A percentile compares a stretch with the other conserved stretches of the same genome.
Evolutionary conservation across 2,797 vertebrate species (phyloP).

Genomic region (Simalia tracyae): DNA sequence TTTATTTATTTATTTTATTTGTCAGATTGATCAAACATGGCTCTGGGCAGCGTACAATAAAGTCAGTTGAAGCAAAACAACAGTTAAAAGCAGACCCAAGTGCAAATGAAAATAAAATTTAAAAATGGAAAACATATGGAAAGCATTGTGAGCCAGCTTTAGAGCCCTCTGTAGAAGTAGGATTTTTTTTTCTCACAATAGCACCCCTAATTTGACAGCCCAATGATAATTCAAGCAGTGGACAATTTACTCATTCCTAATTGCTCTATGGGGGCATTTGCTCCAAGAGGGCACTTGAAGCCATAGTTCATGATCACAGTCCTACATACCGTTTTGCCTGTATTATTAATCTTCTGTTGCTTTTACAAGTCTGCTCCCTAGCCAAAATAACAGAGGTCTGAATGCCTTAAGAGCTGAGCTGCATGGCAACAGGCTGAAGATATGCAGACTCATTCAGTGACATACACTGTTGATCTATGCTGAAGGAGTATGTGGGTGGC

Average conservation of each 20-base stretch:
- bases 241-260: background rate
- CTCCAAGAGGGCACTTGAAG: background rate
- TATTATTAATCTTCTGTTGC: background rate
- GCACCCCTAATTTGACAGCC: background rate
- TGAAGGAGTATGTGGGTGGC: conserved; percentile 40
- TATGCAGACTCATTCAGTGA: conserved; percentile 41
- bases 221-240: background rate
- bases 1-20: background rate
- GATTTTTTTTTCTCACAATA: background rate
- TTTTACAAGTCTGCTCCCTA: conserved; percentile 3
- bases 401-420: background rate
- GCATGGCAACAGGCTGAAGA: conserved; percentile 26
- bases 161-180: background rate
- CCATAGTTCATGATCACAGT: background rate
- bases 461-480: background rate
- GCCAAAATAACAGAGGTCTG: background rate
- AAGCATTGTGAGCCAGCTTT: background rate
- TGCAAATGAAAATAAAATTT: background rate
- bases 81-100: background rate
- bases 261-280: background rate
- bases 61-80: background rate
- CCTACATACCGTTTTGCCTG: background rate
- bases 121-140: background rate
- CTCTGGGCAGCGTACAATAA: background rate
- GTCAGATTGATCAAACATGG: background rate